These are phyloP conservation scores for Ditylenchus weischeri DNA, from an alignment of 2,888 invertebrate species.

Conservation along the genomic window DNA sequence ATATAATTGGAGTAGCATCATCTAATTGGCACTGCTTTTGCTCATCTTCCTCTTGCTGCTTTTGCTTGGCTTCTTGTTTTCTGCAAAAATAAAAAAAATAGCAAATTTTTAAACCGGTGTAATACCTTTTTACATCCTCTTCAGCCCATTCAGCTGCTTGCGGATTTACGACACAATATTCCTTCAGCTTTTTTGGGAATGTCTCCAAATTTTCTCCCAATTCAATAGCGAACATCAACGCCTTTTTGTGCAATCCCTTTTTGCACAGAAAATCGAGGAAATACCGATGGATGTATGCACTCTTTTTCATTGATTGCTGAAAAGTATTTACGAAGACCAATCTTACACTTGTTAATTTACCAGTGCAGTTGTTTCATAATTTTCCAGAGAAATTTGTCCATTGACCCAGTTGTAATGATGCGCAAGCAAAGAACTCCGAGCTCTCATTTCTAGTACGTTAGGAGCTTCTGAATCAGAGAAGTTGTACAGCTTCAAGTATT, in stretches of 20 bases:
- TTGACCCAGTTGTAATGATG: slow-evolving; percentile 8
- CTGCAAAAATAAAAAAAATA: too few species aligned
- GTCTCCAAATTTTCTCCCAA: background rate
- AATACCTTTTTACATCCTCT: too few species aligned
- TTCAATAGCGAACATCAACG: background rate
- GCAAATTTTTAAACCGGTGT: too few species aligned
- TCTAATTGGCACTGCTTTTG: too few species aligned
- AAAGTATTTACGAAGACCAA: background rate
- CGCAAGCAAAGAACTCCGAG: background rate
- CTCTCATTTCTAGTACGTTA: slow-evolving; percentile 4
- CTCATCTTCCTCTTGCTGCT: too few species aligned
- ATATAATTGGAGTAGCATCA: too few species aligned
- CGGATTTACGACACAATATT: background rate
- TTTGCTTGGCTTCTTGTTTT: too few species aligned
- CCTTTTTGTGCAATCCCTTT: background rate
- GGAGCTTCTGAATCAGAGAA: slow-evolving; percentile 10
- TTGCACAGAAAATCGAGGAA: slow-evolving; percentile 13
- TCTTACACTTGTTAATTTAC: background rate
- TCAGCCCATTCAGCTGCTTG: background rate
- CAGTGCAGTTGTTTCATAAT: slow-evolving; percentile 13
- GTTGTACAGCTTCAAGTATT: slow-evolving; percentile 1
- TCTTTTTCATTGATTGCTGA: slow-evolving; percentile 11
- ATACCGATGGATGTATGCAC: background rate
- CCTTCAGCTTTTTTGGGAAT: background rate
- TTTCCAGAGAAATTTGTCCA: background rate